Evolutionary conservation across 2,113 vertebrate genomes (phyloP), one percentile per base, ranked within the genome.

Genomic region (Heliornis fulica): DNA sequence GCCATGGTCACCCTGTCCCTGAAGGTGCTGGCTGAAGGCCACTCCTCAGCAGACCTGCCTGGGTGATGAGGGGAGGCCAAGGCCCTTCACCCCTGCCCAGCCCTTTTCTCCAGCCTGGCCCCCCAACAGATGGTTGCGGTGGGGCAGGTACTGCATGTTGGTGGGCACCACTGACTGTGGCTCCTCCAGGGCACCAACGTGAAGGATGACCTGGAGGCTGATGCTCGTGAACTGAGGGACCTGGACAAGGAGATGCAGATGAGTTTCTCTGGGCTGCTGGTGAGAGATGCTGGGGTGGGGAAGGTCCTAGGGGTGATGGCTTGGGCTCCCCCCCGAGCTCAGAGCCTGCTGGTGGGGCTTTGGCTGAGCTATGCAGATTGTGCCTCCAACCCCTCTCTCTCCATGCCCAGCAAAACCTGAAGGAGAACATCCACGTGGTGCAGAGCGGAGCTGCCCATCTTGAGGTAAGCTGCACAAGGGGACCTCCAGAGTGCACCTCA

Each of bases 161-260:
- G 60, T 31, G 43, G 41, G 8, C 64, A 53, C 32, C 2, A 11
- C 86, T 93, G 80, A 96, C 59, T 79, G 41, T 2, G 11, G 46
- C 59, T 93, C 40, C 54, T 85, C 21, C 60, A 74, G 28, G 2
- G 15, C 2, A 0, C 0, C 0, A 2, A 5, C 0, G 40, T 85
- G 34, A 29, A 15, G 78, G 1, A 5, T 1, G 29, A 97, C 23
- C 93, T 99, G 13, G 17, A 13, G 40, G 3, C 10, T 2, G 61
- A 97, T 10, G 97, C 97, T 72, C 19, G 0, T 0, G 6, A 46
- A 3, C 93, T 99, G 89, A 97, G 87, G 86, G 9, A 71, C 16
- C 93, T 99, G 83, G 97, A 98, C 77, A 28, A 13, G 15, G 53
- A 92, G n/a, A 96, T 98, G 53, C 85, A 98, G 21, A 56, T 1